phyloP scores from a whole-genome alignment of 1,140 invertebrate genomes.

The Ladona fulva region DNA sequence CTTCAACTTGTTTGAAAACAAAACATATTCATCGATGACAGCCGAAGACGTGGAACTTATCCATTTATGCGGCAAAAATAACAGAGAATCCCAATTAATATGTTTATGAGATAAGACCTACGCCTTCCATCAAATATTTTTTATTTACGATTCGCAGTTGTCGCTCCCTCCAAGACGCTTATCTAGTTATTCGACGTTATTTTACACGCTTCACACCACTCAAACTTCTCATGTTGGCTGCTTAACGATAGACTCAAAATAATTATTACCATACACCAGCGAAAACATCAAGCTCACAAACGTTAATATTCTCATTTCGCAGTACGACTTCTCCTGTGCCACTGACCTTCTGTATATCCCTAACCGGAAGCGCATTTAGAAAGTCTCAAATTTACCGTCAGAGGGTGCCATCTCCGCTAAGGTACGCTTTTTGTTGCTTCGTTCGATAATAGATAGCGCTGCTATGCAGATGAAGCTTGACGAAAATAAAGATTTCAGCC shows the following conservation, averaged over 20 bases:
- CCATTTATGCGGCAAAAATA: not conserved
- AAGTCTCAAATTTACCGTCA: not conserved
- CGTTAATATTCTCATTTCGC: not conserved
- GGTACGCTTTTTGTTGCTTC: not conserved
- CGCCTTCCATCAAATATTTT: conserved; percentile 8
- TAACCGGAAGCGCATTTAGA: conserved; percentile 1
- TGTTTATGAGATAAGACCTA: conserved; percentile 7
- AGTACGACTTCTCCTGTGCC: not conserved
- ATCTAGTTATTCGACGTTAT: not conserved
- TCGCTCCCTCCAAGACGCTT: not conserved
- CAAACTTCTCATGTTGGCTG: not conserved
- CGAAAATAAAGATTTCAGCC: too few species aligned
- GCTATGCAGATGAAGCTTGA: too few species aligned
- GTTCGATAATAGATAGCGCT: too few species aligned
- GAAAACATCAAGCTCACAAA: not conserved
- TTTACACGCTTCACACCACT: not conserved
- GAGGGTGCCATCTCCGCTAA: not conserved
- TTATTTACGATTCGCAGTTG: conserved; percentile 6
- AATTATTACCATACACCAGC: not conserved
- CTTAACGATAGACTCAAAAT: not conserved
- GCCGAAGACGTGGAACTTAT: not conserved
- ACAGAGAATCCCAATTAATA: not conserved
- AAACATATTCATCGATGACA: not conserved
- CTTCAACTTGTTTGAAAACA: not conserved
- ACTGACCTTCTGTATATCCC: conserved; percentile 4